These are phyloP conservation scores for Gibbula magus DNA, from an alignment of 2,888 invertebrate genomes.

Conservation along the genomic window DNA sequence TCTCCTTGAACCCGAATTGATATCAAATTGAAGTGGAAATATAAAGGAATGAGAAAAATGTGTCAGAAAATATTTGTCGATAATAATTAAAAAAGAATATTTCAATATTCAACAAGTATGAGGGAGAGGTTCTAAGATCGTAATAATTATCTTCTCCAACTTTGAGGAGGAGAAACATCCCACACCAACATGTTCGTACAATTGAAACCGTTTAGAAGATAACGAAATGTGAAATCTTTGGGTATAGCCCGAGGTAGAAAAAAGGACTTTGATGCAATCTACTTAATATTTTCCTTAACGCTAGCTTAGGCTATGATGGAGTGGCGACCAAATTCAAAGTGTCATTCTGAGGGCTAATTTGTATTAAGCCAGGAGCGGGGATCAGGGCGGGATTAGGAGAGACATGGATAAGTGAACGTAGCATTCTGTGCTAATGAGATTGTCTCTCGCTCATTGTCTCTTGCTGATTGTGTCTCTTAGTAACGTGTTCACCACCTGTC, in stretches of 20 bases:
- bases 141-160: no score
- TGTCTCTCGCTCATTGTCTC: background rate
- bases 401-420: conserved; percentile 17
- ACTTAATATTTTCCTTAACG: conserved; percentile 22
- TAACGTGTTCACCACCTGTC: no score
- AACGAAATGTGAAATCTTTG: conserved; percentile 18
- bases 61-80: no score
- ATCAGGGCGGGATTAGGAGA: background rate
- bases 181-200: no score
- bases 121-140: no score
- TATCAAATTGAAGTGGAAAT: no score
- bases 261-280: conserved; percentile 20
- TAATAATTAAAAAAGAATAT: no score
- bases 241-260: background rate
- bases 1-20: no score
- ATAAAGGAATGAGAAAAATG: no score
- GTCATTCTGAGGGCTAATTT: conserved; percentile 17
- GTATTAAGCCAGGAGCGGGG: conserved; percentile 19
- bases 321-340: conserved; percentile 17
- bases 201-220: background rate
- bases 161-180: no score
- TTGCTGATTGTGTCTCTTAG: no score
- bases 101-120: no score
- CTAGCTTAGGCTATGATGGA: conserved; percentile 22
- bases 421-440: conserved; percentile 11